Base-by-base conservation (phyloP, 1,140 invertebrate species). In the Octopus sinensis region DNA sequence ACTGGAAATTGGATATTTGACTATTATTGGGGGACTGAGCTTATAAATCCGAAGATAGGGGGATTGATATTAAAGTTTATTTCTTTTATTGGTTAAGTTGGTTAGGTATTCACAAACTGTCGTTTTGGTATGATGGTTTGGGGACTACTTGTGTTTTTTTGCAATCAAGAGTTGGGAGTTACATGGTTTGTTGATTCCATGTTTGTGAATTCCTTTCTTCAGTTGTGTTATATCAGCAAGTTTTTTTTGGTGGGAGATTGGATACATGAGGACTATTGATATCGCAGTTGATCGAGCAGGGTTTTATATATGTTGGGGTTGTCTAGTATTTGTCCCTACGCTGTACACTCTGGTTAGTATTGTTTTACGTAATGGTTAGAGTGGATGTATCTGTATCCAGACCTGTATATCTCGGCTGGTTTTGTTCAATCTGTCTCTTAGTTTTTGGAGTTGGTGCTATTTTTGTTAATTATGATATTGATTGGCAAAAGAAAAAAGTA, bases 221-320 rank as follows among this genome's bases (percentile, higher is more conserved):
- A 93, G 85, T 87, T 91, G 9, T 83, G 92, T 94, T 91, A 87
- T n/a, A n/a, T n/a, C n/a, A n/a, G n/a, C n/a, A n/a, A n/a, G n/a
- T n/a, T n/a, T n/a, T n/a, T n/a, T n/a, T n/a, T 93, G 90, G 88
- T 93, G 93, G 93, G 93, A 94, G 87, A 90, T 91, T 7, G 93
- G 93, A 10, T 94, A 94, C 86, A 93, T 93, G 89, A 89, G 91
- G 79, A 93, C 93, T 23, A 90, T 93, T 43, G 93, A 93, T 84
- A 93, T 93, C 56, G 93, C 92, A 76, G 82, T 93, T 30, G 93
- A 93, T 85, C 86, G 93, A 76, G 93, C 93, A 75, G 93, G 93
- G 0, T 94, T 91, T 86, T 93, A 93, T 85, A 91, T 94, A 68
- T 93, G 93, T 82, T 89, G 88, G 88, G 93, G 93, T 78, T 93